Percentiles rank a stretch among this genome's conserved stretches.
phyloP scores from a whole-genome alignment of 1,140 invertebrate species.

The Drosophila parabipectinata region DNA sequence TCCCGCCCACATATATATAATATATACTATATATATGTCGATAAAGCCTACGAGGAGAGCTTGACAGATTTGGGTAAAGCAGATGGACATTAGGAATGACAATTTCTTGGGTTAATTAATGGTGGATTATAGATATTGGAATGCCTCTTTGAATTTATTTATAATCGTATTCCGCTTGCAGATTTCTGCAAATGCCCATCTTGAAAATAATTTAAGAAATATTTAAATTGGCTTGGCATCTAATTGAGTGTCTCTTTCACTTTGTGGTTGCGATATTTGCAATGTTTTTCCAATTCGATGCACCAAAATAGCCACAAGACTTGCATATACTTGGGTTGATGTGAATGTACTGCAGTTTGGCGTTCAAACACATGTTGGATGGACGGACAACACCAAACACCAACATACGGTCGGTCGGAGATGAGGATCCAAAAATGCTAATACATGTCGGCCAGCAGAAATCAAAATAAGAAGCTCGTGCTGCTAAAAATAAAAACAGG shows the following conservation, averaged over 20 bases:
- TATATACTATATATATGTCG: neutral
- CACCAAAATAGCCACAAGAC: conserved; percentile 50
- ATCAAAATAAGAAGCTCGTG: conserved; percentile 73
- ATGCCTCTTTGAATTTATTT: too few relatives aligned
- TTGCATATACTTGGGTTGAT: conserved; percentile 3
- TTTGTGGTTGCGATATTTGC: conserved; percentile 11
- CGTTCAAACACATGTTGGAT: conserved; percentile 80
- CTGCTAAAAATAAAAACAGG: conserved; percentile 72
- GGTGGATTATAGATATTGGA: too few relatives aligned
- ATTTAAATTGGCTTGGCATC: conserved; percentile 26
- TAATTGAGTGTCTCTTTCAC: conserved; percentile 58
- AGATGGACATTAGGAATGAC: neutral
- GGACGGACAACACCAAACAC: conserved; percentile 9
- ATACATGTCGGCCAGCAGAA: conserved; percentile 56
- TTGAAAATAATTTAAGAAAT: conserved; percentile 21
- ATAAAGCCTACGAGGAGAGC: conserved; percentile 2
- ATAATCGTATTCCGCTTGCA: too few relatives aligned
- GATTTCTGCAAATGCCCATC: conserved; percentile 16
- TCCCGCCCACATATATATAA: neutral
- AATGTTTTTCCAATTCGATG: conserved; percentile 67
- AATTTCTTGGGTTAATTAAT: neutral
- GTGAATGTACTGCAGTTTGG: conserved; percentile 33
- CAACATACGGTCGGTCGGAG: neutral
- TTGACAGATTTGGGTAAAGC: conserved; percentile 13
- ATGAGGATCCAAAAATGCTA: conserved; percentile 71